Evolutionary conservation across 2,797 vertebrate species (phyloP).

Genomic region (Pitangus sulphuratus): DNA sequence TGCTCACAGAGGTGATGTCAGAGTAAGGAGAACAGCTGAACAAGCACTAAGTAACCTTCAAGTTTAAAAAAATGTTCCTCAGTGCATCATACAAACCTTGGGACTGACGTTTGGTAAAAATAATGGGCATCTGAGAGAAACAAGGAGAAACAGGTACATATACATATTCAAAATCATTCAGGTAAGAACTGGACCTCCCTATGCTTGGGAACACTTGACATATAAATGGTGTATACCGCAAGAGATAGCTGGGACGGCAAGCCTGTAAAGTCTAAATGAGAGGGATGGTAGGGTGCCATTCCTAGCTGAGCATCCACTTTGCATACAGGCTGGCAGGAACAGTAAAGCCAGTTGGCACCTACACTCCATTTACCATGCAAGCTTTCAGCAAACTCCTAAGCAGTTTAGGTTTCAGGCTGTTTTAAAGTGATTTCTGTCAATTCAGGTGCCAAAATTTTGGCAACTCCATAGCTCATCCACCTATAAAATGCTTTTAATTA

Average conservation of each 20-base stretch:
- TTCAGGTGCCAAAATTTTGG: not conserved
- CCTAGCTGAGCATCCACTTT: not conserved
- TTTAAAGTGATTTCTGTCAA: not conserved
- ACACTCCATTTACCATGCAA: not conserved
- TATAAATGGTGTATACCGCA: rapidly evolving
- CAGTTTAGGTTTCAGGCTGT: not conserved
- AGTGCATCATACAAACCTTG: not conserved
- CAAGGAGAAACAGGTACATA: not conserved
- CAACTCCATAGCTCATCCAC: not conserved
- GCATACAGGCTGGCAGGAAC: not conserved
- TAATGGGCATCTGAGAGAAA: not conserved
- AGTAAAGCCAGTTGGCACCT: not conserved
- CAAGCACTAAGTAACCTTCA: not conserved
- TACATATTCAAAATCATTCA: not conserved
- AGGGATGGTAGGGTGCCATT: not conserved
- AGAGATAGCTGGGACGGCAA: not conserved
- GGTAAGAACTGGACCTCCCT: not conserved
- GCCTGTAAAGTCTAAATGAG: not conserved
- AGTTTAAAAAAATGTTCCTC: not conserved
- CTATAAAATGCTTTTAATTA: not conserved
- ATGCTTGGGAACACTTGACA: not conserved
- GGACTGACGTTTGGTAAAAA: not conserved
- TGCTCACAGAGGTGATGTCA: not conserved
- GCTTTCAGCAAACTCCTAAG: not conserved
- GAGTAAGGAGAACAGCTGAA: not conserved